Base-by-base conservation (phyloP, 2,113 vertebrate genomes). In the Gymnogyps californianus region DNA sequence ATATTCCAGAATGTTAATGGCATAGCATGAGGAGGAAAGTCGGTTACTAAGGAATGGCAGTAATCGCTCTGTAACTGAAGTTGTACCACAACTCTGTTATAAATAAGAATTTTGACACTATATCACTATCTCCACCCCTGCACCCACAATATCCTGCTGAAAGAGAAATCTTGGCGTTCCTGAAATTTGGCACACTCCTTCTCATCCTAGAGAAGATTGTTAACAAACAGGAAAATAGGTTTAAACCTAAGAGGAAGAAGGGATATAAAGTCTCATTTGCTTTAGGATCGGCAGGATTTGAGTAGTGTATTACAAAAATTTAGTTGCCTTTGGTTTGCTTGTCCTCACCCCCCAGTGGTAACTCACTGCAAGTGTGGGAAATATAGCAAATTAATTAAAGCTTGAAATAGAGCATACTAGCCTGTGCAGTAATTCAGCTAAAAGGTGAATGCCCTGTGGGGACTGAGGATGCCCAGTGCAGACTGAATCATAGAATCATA, bases 1-100 rank as follows among this genome's bases (percentile, higher is more conserved):
- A 89, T 96, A 92, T 95, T 92, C 84, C 34, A 93, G 80, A 96
- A 92, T 49, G 83, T 52, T 87, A 94, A 89, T 4, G 11, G 57
- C 81, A 69, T 36, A 42, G 38, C n/a, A 34, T 28, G 47, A 59
- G 65, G 52, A 69, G 40, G 57, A 89, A 64, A 54, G 81, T 44
- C 52, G 88, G 36, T 94, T 94, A n/a, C 61, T 82, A 24, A 89
- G 90, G 91, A 96, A 95, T 85, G 91, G 12, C 70, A 94, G 49
- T 59, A 89, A 78, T 87, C 3, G 2, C 42, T 67, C 59, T 51
- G 38, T 72, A 92, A 75, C 83, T 66, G 89, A 79, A 94, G 40
- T 15, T 85, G 38, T 81, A 67, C 44, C 70, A 61, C 52, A 89
- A 10, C 44, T 77, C 83, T 76, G 42, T 47, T 65, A 74, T 7